These are phyloP conservation scores for Brachypterus glaber DNA, from an alignment of 2,888 invertebrate species.

Conservation along the genomic window DNA sequence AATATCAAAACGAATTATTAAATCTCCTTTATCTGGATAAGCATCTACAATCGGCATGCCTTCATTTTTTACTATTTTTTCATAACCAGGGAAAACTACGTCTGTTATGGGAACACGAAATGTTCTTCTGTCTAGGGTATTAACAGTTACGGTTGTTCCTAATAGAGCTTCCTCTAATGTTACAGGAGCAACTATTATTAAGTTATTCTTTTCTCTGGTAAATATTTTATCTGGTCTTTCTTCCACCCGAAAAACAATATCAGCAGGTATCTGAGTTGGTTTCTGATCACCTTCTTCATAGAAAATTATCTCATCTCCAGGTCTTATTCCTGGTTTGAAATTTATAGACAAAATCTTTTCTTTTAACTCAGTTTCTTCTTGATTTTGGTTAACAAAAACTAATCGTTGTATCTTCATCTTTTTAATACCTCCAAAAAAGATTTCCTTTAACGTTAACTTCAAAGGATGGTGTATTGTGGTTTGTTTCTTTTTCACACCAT, in stretches of 20 bases:
- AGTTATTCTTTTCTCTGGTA: constrained; percentile 56
- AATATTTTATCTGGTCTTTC: constrained; percentile 62
- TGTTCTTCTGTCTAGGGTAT: constrained; percentile 60
- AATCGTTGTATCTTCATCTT: constrained; percentile 72
- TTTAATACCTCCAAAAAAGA: constrained; percentile 66
- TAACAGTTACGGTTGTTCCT: constrained; percentile 56
- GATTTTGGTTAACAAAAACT: constrained; percentile 55
- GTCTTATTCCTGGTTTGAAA: constrained; percentile 63
- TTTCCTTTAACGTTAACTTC: constrained; percentile 52
- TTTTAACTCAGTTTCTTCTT: constrained; percentile 50
- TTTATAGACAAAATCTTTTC: constrained; percentile 68
- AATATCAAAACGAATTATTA: constrained; percentile 58
- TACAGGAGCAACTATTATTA: constrained; percentile 52
- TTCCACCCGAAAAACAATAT: constrained; percentile 64
- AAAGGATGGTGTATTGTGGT: constrained; percentile 48
- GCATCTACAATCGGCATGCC: constrained; percentile 61
- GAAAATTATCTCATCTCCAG: constrained; percentile 63
- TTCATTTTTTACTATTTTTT: constrained; percentile 60
- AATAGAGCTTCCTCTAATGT: constrained; percentile 61
- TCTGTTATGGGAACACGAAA: constrained; percentile 62
- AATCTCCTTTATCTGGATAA: constrained; percentile 54
- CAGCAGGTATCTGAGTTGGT: constrained; percentile 63
- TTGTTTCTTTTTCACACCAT: constrained; percentile 53
- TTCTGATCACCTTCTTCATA: constrained; percentile 73
- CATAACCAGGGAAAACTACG: constrained; percentile 58